These are phyloP conservation scores for Asarcornis scutulata DNA, from an alignment of 2,113 vertebrate species.

Conservation along the genomic window DNA sequence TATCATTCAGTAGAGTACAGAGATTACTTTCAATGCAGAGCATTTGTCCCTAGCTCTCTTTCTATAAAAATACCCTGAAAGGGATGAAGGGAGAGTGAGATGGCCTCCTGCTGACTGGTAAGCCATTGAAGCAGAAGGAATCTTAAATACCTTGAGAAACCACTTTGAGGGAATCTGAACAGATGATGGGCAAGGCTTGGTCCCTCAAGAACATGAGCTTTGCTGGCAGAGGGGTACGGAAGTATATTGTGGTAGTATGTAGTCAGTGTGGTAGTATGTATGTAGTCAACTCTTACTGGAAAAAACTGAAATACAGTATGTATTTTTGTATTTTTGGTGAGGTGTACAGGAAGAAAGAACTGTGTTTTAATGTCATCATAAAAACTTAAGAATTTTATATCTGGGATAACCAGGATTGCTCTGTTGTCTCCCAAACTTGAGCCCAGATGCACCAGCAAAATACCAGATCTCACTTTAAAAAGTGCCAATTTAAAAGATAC, in stretches of 20 bases:
- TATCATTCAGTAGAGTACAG: not conserved
- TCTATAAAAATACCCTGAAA: not conserved
- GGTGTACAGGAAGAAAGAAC: not conserved
- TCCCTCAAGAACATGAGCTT: not conserved
- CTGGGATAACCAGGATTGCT: not conserved
- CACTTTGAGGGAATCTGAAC: not conserved
- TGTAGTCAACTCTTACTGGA: not conserved
- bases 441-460: not conserved
- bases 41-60: not conserved
- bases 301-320: not conserved
- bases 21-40: not conserved
- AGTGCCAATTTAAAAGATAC: conserved; percentile 9
- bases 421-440: not conserved
- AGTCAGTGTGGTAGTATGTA: not conserved
- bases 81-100: not conserved
- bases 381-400: not conserved
- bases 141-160: not conserved
- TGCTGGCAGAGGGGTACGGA: not conserved
- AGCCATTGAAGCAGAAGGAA: not conserved
- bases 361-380: not conserved
- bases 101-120: not conserved
- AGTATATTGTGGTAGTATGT: not conserved
- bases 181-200: rapidly evolving
- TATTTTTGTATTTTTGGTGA: not conserved
- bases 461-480: not conserved